phyloP scores from a whole-genome alignment of 2,113 vertebrate species.

The Corynorhinus townsendii region DNA sequence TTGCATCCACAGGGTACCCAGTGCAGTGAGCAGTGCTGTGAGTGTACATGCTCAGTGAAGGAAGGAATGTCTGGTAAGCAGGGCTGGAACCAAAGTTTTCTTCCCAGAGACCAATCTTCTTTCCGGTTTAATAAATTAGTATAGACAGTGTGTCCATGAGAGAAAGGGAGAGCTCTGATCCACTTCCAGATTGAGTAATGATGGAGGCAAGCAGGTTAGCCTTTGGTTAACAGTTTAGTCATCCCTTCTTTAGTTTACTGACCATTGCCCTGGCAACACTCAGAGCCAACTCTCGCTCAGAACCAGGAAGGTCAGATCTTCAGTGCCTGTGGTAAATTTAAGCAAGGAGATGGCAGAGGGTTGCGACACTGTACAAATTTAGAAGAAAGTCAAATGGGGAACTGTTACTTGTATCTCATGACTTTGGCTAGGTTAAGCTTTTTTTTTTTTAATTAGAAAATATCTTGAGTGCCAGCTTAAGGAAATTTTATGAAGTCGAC shows the following conservation, averaged over 20 bases:
- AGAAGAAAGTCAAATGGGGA: slow-evolving; percentile 40
- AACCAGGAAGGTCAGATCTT: background rate
- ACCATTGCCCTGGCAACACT: background rate
- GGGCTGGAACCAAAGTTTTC: background rate
- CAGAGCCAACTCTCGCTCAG: background rate
- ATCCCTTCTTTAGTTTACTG: background rate
- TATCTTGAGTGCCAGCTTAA: background rate
- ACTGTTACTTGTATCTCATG: background rate
- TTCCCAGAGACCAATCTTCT: background rate
- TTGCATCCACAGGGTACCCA: background rate
- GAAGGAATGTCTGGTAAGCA: background rate
- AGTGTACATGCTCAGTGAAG: background rate
- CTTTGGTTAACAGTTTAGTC: background rate
- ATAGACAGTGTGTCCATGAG: background rate
- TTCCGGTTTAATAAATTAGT: background rate
- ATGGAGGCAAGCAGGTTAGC: background rate
- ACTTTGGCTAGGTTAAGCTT: background rate
- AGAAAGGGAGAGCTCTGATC: background rate
- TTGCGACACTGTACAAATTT: background rate
- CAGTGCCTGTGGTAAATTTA: background rate
- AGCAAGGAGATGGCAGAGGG: background rate
- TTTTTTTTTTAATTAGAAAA: background rate
- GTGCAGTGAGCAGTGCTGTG: background rate
- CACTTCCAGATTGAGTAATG: background rate
- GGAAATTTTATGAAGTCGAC: background rate